Evolutionary conservation across 64 coral and sea anemone genomes (phyloP), one percentile per base, ranked within the genome.

Genomic region (Dendrophyllia cribrosa): DNA sequence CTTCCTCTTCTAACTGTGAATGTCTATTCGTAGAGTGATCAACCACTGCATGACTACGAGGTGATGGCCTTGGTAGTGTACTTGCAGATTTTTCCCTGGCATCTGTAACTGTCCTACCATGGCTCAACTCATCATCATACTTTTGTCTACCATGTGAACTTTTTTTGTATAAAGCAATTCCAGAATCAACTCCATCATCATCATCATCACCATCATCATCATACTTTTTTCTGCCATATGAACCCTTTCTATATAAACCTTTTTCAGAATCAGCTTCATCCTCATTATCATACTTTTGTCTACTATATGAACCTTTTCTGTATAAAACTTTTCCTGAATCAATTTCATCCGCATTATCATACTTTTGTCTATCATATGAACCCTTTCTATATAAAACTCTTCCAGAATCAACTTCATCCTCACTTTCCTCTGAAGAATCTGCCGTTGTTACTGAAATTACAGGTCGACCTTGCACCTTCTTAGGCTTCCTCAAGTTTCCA

Each of bases 381-480:
- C 2, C 59, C 7, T 20, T 43, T 17, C n/a, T 64, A 26, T 64
- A 46, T 44, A 72, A 75, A 50, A 20, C 72, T 75, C 7, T 75
- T 15, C 43, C 44, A 7, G 46, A 50, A 50, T 84, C 80, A 49
- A 66, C 61, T 84, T 67, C 80, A 14, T 49, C 63, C 46, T 66
- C 55, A 59, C 3, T 34, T 60, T 79, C 80, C 43, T 84, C 80
- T 13, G 60, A 84, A 22, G 62, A 84, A 63, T 84, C 80, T 23
- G 62, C 65, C 80, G 45, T 51, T 47, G n/a, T 13, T 10, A 48
- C 61, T 67, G 62, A 84, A 48, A 84, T 24, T 9, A 51, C 0
- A 68, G 80, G 43, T 51, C 19, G 80, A 84, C 61, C 80, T 51
- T 84, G 66, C 4, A 67, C 43, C 8, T 84, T 84, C 16, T 44